Conservation (phyloP, 2,113 vertebrate species). For the Calyptommatus sinebrachiatus region DNA sequence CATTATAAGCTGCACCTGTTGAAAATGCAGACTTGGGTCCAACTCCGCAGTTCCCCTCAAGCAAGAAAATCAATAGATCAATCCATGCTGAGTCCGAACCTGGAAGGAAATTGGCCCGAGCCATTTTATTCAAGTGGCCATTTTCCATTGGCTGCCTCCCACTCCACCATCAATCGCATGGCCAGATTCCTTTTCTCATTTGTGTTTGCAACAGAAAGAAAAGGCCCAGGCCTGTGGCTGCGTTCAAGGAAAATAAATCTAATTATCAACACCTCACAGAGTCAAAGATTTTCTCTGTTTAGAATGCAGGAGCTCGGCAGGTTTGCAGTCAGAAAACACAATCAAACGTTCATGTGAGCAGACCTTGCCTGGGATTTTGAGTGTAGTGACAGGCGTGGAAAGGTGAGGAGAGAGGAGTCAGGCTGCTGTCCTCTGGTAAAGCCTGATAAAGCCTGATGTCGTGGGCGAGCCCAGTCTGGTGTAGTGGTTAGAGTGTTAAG, state of each 20-base stretch:
- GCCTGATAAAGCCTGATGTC: no score
- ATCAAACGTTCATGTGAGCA: constrained; percentile 47
- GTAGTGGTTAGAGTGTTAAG: no score
- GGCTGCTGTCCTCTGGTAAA: no score
- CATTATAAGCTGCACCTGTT: no score
- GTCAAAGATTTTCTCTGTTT: constrained; percentile 53
- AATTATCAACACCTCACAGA: constrained; percentile 62
- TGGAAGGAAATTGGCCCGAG: constrained; percentile 19
- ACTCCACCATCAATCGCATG: constrained; percentile 38
- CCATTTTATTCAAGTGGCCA: constrained; percentile 39
- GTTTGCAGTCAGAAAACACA: constrained; percentile 47
- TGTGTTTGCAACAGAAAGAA: constrained; percentile 8
- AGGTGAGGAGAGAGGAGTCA: no score
- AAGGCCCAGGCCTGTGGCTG: constrained; percentile 20
- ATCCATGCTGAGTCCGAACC: neutral
- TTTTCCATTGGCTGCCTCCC: constrained; percentile 31
- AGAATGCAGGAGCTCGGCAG: constrained; percentile 52
- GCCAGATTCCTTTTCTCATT: constrained; percentile 34
- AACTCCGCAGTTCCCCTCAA: no score
- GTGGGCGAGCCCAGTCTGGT: no score
- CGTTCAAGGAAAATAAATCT: constrained; percentile 60
- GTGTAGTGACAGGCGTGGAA: constrained; percentile 8
- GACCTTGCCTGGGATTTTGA: constrained; percentile 35
- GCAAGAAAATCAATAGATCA: no score
- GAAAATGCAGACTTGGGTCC: no score